Conservation (phyloP, 2,797 vertebrate genomes). For the Astyanax mexicanus region DNA sequence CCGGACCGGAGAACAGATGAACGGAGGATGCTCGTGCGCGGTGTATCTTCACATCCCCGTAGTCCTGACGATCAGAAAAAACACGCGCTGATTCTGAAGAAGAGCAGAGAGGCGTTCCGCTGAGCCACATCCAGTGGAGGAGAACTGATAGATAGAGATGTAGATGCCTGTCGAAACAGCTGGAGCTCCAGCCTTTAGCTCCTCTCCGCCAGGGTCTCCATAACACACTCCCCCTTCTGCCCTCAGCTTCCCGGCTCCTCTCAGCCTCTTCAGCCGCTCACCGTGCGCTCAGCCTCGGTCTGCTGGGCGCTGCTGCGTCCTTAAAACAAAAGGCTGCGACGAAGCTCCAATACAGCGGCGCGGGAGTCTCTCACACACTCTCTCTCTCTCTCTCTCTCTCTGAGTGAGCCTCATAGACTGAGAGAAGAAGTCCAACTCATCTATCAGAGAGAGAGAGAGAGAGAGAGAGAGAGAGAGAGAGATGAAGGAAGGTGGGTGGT, state of each 20-base stretch:
- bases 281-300: background rate
- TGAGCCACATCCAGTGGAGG: background rate
- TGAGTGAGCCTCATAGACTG: background rate
- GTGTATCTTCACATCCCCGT: conserved; percentile 20
- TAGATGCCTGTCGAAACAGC: conserved; percentile 25
- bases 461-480: too few relatives aligned
- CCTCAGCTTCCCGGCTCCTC: background rate
- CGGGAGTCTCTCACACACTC: conserved; percentile 13
- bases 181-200: background rate
- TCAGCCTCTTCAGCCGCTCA: background rate
- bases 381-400: conserved; percentile 30
- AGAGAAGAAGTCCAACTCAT: too few relatives aligned
- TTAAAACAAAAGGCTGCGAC: conserved; percentile 39
- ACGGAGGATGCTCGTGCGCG: too few relatives aligned
- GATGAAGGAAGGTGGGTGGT: too few relatives aligned
- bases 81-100: background rate
- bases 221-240: background rate
- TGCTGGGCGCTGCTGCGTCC: background rate
- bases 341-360: background rate
- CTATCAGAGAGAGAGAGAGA: too few relatives aligned
- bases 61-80: background rate
- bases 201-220: conserved; percentile 10
- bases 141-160: too few relatives aligned
- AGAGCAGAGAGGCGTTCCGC: conserved; percentile 13
- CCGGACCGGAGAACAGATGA: too few relatives aligned